Evolutionary conservation across 2,888 invertebrate genomes (phyloP).

Genomic region (Spicauda simplicius): DNA sequence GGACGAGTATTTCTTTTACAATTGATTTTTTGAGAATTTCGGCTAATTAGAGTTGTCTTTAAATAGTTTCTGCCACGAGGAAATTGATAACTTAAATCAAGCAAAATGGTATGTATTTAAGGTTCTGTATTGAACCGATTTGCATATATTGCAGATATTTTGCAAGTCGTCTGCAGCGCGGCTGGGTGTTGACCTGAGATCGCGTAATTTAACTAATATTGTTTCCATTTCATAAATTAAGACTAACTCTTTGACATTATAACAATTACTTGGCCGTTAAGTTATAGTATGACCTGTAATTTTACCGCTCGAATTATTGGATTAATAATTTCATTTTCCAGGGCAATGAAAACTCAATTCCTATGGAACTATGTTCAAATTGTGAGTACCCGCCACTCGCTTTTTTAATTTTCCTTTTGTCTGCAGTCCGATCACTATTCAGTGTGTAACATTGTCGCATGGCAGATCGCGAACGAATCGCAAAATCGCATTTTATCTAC

Average conservation of each 20-base stretch:
- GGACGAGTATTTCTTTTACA: conserved; percentile 35
- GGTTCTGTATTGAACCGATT: conserved; percentile 5
- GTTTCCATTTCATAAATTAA: conserved; percentile 15
- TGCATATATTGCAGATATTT: conserved; percentile 28
- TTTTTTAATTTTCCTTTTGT: conserved; percentile 42
- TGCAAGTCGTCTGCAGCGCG: conserved; percentile 28
- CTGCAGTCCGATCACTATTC: conserved; percentile 29
- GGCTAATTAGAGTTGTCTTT: conserved; percentile 15
- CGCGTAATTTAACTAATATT: conserved; percentile 22
- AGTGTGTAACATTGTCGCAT: conserved; percentile 34
- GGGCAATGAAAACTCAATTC: conserved; percentile 98
- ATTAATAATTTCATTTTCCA: conserved; percentile 68
- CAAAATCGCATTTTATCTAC: conserved; percentile 21
- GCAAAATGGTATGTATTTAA: conserved; percentile 42
- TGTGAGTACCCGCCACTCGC: conserved; percentile 87
- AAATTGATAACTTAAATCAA: conserved; percentile 36
- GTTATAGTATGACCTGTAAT: neutral
- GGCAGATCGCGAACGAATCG: conserved; percentile 32
- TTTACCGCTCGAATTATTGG: conserved; percentile 5
- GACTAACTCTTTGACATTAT: neutral
- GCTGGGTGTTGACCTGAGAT: conserved; percentile 32
- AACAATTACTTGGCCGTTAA: neutral
- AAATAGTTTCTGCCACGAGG: conserved; percentile 24
- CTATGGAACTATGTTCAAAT: conserved; percentile 98
- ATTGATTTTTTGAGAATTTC: conserved; percentile 29